Percentiles rank a stretch among this genome's conserved stretches.
Conservation (phyloP, 2,888 invertebrate species). For the Chrysomela aeneicollis region DNA sequence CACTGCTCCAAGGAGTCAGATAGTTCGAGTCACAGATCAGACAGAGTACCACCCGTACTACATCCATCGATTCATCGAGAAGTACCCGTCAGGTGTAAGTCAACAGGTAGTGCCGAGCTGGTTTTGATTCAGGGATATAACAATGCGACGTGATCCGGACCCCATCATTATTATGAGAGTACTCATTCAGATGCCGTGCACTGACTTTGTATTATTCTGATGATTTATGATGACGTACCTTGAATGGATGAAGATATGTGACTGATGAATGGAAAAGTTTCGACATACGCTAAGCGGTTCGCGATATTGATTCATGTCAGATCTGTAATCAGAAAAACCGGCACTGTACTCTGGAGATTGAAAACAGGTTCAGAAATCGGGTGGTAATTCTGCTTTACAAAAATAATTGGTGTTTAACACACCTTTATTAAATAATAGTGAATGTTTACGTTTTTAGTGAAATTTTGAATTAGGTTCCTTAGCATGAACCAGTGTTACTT, state of each 20-base stretch:
- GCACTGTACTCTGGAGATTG: too few species aligned
- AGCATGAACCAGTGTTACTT: too few species aligned
- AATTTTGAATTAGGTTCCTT: too few species aligned
- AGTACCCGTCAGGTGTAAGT: conserved; percentile 10
- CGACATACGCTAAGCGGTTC: background rate
- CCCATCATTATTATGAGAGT: conserved; percentile 19
- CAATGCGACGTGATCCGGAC: conserved; percentile 10
- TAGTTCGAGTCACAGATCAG: too few species aligned
- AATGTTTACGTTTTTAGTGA: too few species aligned
- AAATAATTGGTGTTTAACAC: too few species aligned
- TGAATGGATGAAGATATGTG: background rate
- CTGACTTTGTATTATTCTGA: conserved; percentile 17
- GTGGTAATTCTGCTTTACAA: too few species aligned
- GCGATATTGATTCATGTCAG: background rate
- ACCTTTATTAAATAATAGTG: too few species aligned
- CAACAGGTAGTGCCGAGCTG: conserved; percentile 16
- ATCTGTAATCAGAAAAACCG: background rate
- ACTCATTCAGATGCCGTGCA: conserved; percentile 22
- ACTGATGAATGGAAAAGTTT: background rate
- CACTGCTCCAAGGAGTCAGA: too few species aligned
- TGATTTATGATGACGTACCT: background rate
- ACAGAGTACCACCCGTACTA: conserved; percentile 4
- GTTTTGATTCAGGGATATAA: conserved; percentile 17
- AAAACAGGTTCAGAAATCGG: too few species aligned
- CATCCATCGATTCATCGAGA: background rate